These are phyloP conservation scores for Oryzias sinensis DNA, from an alignment of 2,797 vertebrate species.

Conservation along the genomic window DNA sequence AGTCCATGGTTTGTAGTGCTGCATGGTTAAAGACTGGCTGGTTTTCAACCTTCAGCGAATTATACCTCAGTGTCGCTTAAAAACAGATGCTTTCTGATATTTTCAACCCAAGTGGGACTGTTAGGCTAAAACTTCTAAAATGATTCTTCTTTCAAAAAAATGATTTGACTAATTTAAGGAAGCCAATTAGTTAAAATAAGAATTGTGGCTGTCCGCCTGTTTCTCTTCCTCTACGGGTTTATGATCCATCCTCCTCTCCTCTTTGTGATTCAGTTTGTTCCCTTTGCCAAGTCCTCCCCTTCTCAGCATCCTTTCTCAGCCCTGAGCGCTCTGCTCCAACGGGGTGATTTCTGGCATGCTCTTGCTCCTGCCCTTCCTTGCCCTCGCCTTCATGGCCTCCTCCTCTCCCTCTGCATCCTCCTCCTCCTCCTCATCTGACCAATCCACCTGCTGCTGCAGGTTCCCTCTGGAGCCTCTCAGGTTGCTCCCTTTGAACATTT, in stretches of 20 bases:
- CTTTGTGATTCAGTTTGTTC: background rate
- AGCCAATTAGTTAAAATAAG: constrained; percentile 3
- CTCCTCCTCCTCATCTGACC: constrained; percentile 72
- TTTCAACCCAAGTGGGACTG: too few species aligned
- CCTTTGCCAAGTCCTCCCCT: background rate
- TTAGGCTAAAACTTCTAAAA: too few species aligned
- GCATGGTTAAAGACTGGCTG: constrained; percentile 3
- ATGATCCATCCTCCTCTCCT: background rate
- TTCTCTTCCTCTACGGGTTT: constrained; percentile 9
- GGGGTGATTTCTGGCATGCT: constrained; percentile 83
- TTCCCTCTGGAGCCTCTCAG: constrained; percentile 71
- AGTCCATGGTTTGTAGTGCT: background rate
- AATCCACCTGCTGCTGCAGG: constrained; percentile 75
- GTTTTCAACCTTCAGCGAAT: background rate
- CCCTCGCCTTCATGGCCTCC: constrained; percentile 54
- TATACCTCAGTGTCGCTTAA: constrained; percentile 4
- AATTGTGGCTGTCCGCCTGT: constrained; percentile 1
- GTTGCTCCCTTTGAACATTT: constrained; percentile 55
- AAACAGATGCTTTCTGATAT: too few species aligned
- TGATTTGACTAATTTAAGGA: too few species aligned
- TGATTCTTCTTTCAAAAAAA: too few species aligned
- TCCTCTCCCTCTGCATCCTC: constrained; percentile 64
- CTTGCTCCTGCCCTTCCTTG: constrained; percentile 75
- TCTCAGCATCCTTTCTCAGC: constrained; percentile 46
- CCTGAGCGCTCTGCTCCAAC: constrained; percentile 68